Base-by-base conservation (phyloP, 2,113 vertebrate genomes). In the Corythornis cristatus region DNA sequence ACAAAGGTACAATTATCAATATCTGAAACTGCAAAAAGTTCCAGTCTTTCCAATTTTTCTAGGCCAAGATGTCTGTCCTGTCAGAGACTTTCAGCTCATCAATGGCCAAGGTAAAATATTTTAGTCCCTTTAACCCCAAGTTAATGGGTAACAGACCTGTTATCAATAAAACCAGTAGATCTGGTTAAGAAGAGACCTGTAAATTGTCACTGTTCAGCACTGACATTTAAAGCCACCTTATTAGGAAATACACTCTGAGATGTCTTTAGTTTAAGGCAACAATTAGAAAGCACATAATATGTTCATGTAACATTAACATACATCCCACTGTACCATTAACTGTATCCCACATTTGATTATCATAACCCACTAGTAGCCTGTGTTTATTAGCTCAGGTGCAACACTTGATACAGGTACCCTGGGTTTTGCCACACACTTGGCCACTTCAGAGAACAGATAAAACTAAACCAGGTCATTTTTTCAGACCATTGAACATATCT, bases 41-140 rank as follows among this genome's bases (percentile, higher is more conserved):
- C 64, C 37, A 92, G 54, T 81, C 72, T 83, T 97, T 78, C 78
- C 83, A 92, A 51, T 80, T 88, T 91, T 90, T 96, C 87, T 93
- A 92, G 48, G 33, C 72, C 95, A 96, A 95, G 67, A 83, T 43
- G 17, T 58, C 46, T 54, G 57, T 72, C n/a, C 53, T 86, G 58
- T 46, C 58, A 86, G 26, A 74, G 46, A 65, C 8, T 74, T 37
- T 75, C 42, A 79, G 19, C 26, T 83, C 51, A 70, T 21, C n/a
- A 67, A 19, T 10, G 29, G 42, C 53, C 82, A 74, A 93, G 82
- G 61, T 86, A 91, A 88, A 84, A 58, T 5, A 88, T 18, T 87
- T 68, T 62, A 89, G n/a, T 42, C 19, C 37, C 72, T 60, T 86
- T 57, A 89, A 76, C 31, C 46, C 67, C 46, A 66, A 56, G 33